Base-by-base conservation (phyloP, 2,113 vertebrate genomes). In the Panthera uncia region DNA sequence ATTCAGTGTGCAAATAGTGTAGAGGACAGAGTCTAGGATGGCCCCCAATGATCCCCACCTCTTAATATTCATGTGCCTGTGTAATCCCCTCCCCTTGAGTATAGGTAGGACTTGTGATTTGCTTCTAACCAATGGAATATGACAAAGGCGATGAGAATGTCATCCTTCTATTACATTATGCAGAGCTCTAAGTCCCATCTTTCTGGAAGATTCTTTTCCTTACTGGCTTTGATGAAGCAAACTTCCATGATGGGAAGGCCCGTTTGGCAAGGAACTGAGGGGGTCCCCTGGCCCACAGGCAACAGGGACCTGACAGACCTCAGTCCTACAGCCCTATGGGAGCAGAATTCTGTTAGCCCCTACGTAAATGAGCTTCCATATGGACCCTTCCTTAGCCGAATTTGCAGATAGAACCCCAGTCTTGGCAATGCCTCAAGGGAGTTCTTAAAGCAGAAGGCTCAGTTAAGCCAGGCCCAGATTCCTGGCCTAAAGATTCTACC, bases 1-100 rank as follows among this genome's bases (percentile, higher is more conserved):
- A 25, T 55, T 65, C 15, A 6, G 9, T 13, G 27, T 33, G 57
- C n/a, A 66, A 19, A 57, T 0, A 10, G n/a, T 1, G 1, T 14
- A 78, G 45, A 83, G 14, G 31, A 81, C 41, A 61, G 95, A 78
- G 8, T 31, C 79, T 21, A 10, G 1, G 29, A n/a, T 11, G 9
- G 74, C 19, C 19, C n/a, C 63, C 69, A 55, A 12, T 1, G 38
- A 18, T 4, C 5, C 25, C 27, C 9, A 41, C 4, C 16, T 16
- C 31, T 4, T n/a, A 27, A 3, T 18, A 25, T 50, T 19, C 36
- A 57, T 33, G 52, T 1, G 0, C 31, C n/a, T 86, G 48, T 33
- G 7, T 12, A 13, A 68, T 23, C 13, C 4, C 23, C 18, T 41
- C 21, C 27, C 36, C 38, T 4, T 61, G 21, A 71, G 23, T 16